Evolutionary conservation across 2,888 invertebrate genomes (phyloP), one percentile per base, ranked within the genome.

Genomic region (Phorcus lineatus): DNA sequence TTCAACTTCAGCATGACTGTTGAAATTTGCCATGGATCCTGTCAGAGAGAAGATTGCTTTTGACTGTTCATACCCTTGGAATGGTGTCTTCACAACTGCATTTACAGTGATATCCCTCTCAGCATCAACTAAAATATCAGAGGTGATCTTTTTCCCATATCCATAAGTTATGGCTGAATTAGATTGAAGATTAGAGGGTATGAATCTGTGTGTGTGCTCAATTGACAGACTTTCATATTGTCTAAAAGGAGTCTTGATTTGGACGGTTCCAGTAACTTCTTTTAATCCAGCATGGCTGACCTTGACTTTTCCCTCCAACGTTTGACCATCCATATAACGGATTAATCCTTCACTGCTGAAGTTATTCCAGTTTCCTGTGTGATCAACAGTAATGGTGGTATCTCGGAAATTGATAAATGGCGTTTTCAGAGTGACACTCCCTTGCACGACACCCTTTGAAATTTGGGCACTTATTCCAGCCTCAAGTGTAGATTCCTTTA

Each of bases 271-370:
- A 11, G 13, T 24, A 16, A 54, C 53, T 24, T 22, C 16, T 75
- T 22, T 75, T 16, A 75, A n/a, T 75, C 53, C 53, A 22, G 19
- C 24, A 28, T 75, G 31, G 53, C 75, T 54, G 28, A 22, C 16
- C 52, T 9, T 13, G 54, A 19, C 24, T 75, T 75, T 22, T 54
- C n/a, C n/a, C n/a, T n/a, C n/a, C n/a, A n/a, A n/a, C n/a, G n/a
- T n/a, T n/a, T n/a, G n/a, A n/a, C n/a, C 76, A 40, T 80, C 80
- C 54, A 79, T 79, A 66, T 82, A 86, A 24, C 82, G 74, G 9
- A 87, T 13, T n/a, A 77, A 82, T 13, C 79, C 84, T 22, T 79
- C 83, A 70, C 84, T 79, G 0, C 80, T 24, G 82, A n/a, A n/a
- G n/a, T n/a, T n/a, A n/a, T n/a, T n/a, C n/a, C n/a, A n/a, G n/a